phyloP scores from a whole-genome alignment of 2,797 vertebrate species.

The Limosa lapponica region DNA sequence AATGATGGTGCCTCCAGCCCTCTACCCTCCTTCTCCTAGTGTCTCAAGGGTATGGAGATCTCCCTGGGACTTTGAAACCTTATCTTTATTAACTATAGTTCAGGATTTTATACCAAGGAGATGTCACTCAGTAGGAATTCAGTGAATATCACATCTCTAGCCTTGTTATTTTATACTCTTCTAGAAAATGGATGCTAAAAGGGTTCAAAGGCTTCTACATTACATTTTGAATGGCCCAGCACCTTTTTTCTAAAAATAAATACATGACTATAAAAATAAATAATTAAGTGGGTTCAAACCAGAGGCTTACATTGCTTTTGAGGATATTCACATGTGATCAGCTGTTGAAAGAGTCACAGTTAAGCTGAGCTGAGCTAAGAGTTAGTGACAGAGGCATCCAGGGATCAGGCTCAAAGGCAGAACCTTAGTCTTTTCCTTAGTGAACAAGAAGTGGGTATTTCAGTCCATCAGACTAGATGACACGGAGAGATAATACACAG shows the following conservation, averaged over 20 bases:
- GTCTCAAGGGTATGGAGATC: background rate
- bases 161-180: background rate
- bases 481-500: background rate
- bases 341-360: slow-evolving; percentile 48
- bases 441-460: background rate
- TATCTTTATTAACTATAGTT: background rate
- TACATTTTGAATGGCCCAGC: slow-evolving; percentile 10
- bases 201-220: background rate
- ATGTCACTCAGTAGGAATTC: background rate
- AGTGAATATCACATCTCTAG: background rate
- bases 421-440: background rate
- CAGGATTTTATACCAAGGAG: background rate
- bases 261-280: background rate
- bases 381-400: background rate
- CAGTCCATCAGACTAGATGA: background rate
- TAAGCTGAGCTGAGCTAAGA: slow-evolving; percentile 13
- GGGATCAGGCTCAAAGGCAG: background rate
- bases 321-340: slow-evolving; percentile 36
- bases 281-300: slow-evolving; percentile 30
- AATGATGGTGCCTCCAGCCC: background rate
- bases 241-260: slow-evolving; percentile 59
- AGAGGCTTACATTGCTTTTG: background rate
- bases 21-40: background rate
- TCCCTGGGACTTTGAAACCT: background rate
- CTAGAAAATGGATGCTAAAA: background rate